These are phyloP conservation scores for Oryzias curvinotus DNA, from an alignment of 2,113 vertebrate species.

Conservation along the genomic window DNA sequence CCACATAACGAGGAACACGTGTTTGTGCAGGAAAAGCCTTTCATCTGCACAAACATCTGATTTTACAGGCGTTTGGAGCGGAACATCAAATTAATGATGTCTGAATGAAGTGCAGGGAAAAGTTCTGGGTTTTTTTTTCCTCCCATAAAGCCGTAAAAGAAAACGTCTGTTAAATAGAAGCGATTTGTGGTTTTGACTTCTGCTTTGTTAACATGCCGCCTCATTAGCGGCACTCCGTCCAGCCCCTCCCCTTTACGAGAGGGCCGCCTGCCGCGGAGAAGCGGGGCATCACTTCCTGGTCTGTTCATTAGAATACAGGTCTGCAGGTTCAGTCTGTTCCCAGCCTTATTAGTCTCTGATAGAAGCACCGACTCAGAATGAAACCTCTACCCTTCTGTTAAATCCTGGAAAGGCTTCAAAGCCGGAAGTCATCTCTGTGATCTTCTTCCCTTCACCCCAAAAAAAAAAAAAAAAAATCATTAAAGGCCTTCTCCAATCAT, in stretches of 20 bases:
- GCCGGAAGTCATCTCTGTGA: too few species aligned
- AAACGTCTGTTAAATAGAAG: background rate
- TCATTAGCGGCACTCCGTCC: conserved; percentile 51
- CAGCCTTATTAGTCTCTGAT: conserved; percentile 18
- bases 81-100: background rate
- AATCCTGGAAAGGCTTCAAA: too few species aligned
- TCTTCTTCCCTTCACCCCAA: too few species aligned
- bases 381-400: conserved; percentile 10
- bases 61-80: conserved; percentile 1
- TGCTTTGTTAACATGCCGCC: conserved; percentile 40
- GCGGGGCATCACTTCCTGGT: conserved; percentile 46
- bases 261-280: conserved; percentile 33
- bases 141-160: background rate
- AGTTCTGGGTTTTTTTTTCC: background rate
- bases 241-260: conserved; percentile 53
- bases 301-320: conserved; percentile 19
- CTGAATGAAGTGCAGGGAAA: background rate
- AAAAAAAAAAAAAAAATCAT: too few species aligned
- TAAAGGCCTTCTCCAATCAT: too few species aligned
- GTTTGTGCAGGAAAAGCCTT: conserved; percentile 2
- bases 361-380: conserved; percentile 1
- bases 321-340: conserved; percentile 35
- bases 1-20: conserved; percentile 7
- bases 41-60: conserved; percentile 1
- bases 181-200: conserved; percentile 14